Percentiles rank a stretch among this genome's conserved stretches.
phyloP scores from a whole-genome alignment of 2,113 vertebrate genomes.

The Cinclus mexicanus region DNA sequence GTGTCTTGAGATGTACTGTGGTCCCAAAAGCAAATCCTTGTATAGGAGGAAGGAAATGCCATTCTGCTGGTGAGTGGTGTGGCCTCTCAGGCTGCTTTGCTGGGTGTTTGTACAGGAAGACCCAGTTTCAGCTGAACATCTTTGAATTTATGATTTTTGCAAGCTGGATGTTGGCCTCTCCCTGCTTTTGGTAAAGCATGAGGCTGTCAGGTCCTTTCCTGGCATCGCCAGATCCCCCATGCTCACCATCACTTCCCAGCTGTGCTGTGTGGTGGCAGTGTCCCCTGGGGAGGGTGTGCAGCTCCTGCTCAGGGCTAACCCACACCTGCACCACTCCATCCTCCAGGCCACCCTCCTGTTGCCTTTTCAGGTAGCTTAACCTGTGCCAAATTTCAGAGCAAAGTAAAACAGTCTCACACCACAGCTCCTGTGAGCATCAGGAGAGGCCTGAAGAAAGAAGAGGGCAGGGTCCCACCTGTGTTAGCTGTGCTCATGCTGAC shows the following conservation, averaged over 20 bases:
- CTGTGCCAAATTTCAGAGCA: background rate
- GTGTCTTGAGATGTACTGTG: background rate
- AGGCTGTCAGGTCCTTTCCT: background rate
- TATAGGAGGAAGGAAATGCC: background rate
- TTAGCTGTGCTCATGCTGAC: background rate
- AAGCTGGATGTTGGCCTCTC: background rate
- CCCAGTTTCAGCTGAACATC: rapidly evolving
- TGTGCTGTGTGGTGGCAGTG: background rate
- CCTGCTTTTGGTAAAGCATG: background rate
- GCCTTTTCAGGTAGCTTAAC: background rate
- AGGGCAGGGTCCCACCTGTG: background rate
- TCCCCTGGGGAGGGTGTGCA: background rate
- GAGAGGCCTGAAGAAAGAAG: background rate
- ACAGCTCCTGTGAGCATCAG: background rate
- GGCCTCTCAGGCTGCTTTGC: background rate
- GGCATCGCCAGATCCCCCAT: background rate
- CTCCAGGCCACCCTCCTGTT: background rate
- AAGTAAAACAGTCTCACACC: background rate
- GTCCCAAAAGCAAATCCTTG: background rate
- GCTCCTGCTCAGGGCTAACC: background rate
- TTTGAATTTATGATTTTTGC: background rate
- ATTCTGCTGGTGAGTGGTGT: background rate
- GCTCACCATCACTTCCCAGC: background rate
- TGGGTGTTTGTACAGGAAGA: background rate
- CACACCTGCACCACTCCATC: background rate